These are phyloP conservation scores for Albula goreensis DNA, from an alignment of 2,113 vertebrate species.

Conservation along the genomic window DNA sequence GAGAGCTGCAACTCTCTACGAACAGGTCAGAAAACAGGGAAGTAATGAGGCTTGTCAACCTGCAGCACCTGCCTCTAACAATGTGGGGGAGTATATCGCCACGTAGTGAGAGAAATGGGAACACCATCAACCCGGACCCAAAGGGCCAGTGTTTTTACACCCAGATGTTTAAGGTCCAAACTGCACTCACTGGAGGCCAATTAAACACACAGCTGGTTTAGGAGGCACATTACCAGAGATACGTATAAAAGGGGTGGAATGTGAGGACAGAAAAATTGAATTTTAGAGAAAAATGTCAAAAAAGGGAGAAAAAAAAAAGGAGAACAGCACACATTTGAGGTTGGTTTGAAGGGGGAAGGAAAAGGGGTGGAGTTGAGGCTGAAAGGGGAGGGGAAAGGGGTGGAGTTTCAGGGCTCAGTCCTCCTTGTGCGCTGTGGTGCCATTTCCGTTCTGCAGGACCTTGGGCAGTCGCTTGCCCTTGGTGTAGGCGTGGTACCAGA, in stretches of 20 bases:
- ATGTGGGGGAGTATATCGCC: too few relatives aligned
- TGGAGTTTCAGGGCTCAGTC: conserved; percentile 50
- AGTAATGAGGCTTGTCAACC: too few relatives aligned
- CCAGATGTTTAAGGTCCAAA: conserved; percentile 13
- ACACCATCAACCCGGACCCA: not conserved
- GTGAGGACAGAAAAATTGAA: too few relatives aligned
- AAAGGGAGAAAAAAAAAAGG: not conserved
- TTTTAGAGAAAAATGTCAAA: not conserved
- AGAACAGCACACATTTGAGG: not conserved
- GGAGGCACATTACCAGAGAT: not conserved
- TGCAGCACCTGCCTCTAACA: too few relatives aligned
- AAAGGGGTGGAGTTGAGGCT: not conserved
- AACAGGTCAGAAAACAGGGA: not conserved
- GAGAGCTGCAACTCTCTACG: not conserved
- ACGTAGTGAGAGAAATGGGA: too few relatives aligned
- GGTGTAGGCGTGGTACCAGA: conserved; percentile 96
- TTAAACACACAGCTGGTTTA: not conserved
- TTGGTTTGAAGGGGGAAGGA: not conserved
- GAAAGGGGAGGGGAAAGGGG: not conserved
- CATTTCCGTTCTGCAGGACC: conserved; percentile 73
- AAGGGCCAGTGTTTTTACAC: not conserved
- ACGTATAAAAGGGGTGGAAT: too few relatives aligned
- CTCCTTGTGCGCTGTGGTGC: conserved; percentile 69
- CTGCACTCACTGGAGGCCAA: not conserved
- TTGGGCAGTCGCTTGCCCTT: conserved; percentile 91